Percentiles rank a stretch among this genome's conserved stretches.
Evolutionary conservation across 2,113 vertebrate species (phyloP).

Genomic region (Lates calcarifer): DNA sequence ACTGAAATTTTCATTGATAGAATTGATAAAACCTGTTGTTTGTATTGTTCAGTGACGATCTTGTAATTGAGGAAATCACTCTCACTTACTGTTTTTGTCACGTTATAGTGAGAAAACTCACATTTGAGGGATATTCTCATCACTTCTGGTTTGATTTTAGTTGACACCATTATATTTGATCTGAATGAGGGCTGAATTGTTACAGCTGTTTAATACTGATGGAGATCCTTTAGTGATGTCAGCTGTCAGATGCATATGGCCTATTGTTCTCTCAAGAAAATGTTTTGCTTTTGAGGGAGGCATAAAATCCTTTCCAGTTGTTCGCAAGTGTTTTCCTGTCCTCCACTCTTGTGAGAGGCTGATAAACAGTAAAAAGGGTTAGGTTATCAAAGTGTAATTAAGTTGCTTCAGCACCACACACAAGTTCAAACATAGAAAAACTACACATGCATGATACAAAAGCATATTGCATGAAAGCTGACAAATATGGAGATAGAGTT

Average conservation of each 20-base stretch:
- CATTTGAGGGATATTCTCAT: neutral
- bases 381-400: neutral
- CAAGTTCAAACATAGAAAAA: neutral
- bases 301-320: neutral
- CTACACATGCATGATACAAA: too few species aligned
- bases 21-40: neutral
- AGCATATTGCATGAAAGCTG: neutral
- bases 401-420: neutral
- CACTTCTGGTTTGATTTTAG: neutral
- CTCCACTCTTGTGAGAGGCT: neutral
- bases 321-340: conserved; percentile 2
- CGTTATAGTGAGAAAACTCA: neutral
- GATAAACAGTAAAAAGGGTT: neutral
- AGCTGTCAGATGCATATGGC: neutral
- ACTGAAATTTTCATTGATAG: neutral
- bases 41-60: neutral
- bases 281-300: neutral
- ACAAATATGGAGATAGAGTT: neutral
- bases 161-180: neutral
- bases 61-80: neutral
- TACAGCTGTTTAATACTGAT: neutral
- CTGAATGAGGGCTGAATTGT: neutral
- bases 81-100: neutral
- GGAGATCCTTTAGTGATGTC: neutral
- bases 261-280: conserved; percentile 7